Base-by-base conservation (phyloP, 2,113 vertebrate genomes). In the Thalassarche chlororhynchos region DNA sequence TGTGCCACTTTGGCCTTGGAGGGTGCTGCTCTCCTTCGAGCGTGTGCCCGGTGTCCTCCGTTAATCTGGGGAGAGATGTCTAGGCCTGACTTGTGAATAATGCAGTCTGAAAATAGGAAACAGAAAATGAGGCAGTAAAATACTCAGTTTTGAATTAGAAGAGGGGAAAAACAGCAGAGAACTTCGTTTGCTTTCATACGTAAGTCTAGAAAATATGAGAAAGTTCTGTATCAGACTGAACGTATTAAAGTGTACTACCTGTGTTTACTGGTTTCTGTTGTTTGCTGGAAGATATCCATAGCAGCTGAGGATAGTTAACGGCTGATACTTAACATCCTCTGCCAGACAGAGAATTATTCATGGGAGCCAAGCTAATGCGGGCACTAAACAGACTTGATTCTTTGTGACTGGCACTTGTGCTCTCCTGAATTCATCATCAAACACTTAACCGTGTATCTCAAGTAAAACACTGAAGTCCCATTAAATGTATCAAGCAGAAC, bases 11-110 rank as follows among this genome's bases (percentile, higher is more conserved):
- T 14, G 64, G 54, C 49, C 3, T 3, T 9, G 12, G 28, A 87
- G 12, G 17, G 16, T 57, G 40, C 9, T 2, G 0, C 14, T 44
- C 14, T 38, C 57, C 44, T 69, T 49, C 4, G 1, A 57, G 25
- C 1, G 0, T 18, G 14, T 57, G 51, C 36, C 6, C 7, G 2
- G 0, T 14, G 10, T n/a, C 46, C 58, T 54, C 55, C 0, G 0
- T 17, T 38, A 46, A 29, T 40, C 26, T 38, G 36, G 7, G 16
- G 57, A 93, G 75, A 49, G 8, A 5, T 17, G 17, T 34, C 26
- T 72, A 12, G 42, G n/a, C n/a, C 52, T 42, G 55, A 40, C n/a
- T 42, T 70, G 62, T 71, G 24, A 84, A 47, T 62, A 81, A 87
- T 2, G 23, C 34, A 26, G 32, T 16, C n/a, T 76, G 70, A 78